Base-by-base conservation (phyloP, 2,888 invertebrate species). In the Brenthis daphne region DNA sequence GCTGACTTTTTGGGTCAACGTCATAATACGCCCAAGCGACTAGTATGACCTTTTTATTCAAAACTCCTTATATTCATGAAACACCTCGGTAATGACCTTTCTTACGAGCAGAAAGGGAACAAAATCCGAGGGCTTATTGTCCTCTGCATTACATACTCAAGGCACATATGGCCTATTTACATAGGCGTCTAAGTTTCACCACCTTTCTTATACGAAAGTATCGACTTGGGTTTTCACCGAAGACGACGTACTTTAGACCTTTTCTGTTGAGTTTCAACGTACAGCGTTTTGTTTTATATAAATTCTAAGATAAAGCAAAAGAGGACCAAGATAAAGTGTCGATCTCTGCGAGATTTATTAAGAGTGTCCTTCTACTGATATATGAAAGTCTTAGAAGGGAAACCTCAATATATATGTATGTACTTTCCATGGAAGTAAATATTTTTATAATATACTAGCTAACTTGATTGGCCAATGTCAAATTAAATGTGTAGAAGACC, bases 101-200 rank as follows among this genome's bases (percentile, higher is more conserved):
- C 63, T 63, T 67, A 67, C 43, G 63, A 57, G 67, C 51, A 50
- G 56, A 63, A 67, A 67, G 56, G 61, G 56, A 67, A 63, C 29
- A 47, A 67, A 61, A 67, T 67, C 67, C 63, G 57, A 63, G 56
- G 56, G 50, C 51, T 67, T 63, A 67, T 63, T 67, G 50, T 63
- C n/a, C 56, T 47, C 61, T 63, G 61, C 48, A 56, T 20, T 57
- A 50, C 57, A 61, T 67, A 50, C 55, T 67, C 61, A 43, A 66
- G 67, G 56, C 56, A 33, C 37, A 60, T 61, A 67, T 50, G 56
- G 61, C 51, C 47, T 60, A 67, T 70, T 70, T 67, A 70, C 70
- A 70, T 70, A 64, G 60, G 53, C 67, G 67, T 53, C 58, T 70
- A 63, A 60, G 50, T 67, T 58, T 67, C 67, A 54, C 56, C 67